Evolutionary conservation across 2,888 invertebrate genomes (phyloP), one percentile per base, ranked within the genome.

Genomic region (Matsumyia berberina): DNA sequence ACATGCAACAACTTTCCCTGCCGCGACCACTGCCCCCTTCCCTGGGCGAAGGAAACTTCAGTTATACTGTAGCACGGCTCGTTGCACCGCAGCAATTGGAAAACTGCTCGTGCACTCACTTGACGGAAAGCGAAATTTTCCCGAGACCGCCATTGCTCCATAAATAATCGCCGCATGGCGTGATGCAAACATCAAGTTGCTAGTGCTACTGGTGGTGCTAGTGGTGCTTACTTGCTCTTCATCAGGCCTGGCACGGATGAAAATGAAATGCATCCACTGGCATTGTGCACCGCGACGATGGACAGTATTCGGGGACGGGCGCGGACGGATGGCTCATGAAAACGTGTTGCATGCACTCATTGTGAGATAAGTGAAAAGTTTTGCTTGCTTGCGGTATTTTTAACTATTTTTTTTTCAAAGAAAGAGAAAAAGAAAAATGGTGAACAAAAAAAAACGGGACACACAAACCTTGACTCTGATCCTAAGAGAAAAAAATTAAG

Each of bases 391-490:
- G 80, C 70, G 74, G 80, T 85, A 76, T 85, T 76, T 80, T 80
- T 70, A 60, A 19, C 19, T 49, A 37, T 67, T 58, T 79, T 53
- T 60, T 55, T 67, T 57, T 67, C n/a, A n/a, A n/a, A 24, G 24
- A 24, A 31, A 12, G 51, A 69, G 31, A 35, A 49, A 66, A 51
- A 58, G 66, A 57, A 64, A 73, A 60, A 57, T 17, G 24, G 62
- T 39, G 46, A n/a, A 37, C 4, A 31, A 57, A 51, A 67, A 57
- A 78, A 86, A 87, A 86, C 87, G 86, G 87, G 87, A 85, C 87
- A 87, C 69, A 87, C 60, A 87, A 87, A 87, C 87, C 87, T 87
- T 87, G 87, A 87, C 87, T 87, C 87, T 87, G 87, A 87, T 87
- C 87, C 82, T 69, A 73, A 86, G 82, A 73, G 12, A 39, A 39